A percentile compares a stretch with the other conserved stretches of the same genome.
Conservation (phyloP, 2,888 invertebrate species). For the Cerastoderma edule region DNA sequence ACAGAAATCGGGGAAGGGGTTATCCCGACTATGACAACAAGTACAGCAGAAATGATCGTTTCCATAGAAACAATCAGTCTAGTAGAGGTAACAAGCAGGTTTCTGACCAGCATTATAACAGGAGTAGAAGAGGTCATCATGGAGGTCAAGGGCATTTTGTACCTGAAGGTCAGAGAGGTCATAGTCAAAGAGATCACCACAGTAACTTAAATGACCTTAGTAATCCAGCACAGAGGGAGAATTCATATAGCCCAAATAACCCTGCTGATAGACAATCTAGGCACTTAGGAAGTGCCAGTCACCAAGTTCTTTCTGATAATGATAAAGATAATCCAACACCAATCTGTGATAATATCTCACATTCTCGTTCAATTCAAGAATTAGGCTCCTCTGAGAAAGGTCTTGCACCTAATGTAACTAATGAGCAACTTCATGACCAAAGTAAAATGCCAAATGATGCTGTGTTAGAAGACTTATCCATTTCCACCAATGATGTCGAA, state of each 20-base stretch:
- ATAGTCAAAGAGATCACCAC: not conserved
- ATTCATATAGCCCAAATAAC: not conserved
- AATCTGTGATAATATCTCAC: not conserved
- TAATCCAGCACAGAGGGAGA: not conserved
- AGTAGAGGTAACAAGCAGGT: not conserved
- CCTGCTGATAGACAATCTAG: conserved; percentile 3
- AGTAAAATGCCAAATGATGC: not conserved
- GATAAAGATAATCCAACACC: not conserved
- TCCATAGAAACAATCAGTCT: not conserved
- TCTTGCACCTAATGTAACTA: not conserved
- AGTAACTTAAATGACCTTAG: not conserved
- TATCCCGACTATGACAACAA: not conserved
- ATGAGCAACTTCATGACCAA: not conserved
- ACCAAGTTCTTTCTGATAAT: not conserved
- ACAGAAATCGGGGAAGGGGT: conserved; percentile 10
- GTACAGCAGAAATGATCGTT: not conserved
- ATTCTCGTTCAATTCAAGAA: not conserved
- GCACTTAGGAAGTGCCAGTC: not conserved
- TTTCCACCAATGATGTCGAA: not conserved
- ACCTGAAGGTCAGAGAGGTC: not conserved
- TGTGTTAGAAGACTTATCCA: not conserved
- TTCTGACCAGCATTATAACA: not conserved
- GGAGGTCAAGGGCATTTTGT: not conserved
- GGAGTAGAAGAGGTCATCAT: no score
- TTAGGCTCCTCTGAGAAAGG: not conserved